Base-by-base conservation (phyloP, 2,113 vertebrate genomes). In the Canis aureus region DNA sequence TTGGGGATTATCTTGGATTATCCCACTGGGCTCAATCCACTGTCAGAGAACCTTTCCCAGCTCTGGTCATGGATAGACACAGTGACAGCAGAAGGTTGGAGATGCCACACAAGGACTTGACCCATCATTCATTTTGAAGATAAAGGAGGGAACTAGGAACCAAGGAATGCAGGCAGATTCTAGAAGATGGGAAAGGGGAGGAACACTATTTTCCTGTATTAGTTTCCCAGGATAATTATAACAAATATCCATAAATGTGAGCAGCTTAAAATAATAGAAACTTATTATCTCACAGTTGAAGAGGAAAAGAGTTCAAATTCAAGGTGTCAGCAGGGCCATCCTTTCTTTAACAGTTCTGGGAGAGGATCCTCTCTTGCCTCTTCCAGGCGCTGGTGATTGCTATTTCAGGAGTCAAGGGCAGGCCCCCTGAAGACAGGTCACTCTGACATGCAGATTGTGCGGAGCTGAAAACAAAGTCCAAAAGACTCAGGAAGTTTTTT, bases 91-190 rank as follows among this genome's bases (percentile, higher is more conserved):
- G 23, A 73, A 32, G 3, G 29, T 22, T 38, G 25, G 74, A 86
- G 38, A 10, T 0, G 8, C 5, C 8, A 4, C 0, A 1, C 5
- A 23, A 82, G 32, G 29, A 10, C 1, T 17, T 12, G 1, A 0
- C 2, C 11, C 32, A 17, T 27, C 22, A 12, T 2, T 19, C 17
- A 27, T 32, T 53, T 9, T 12, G 25, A 79, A 60, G 66, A 5
- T 12, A 43, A 10, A 23, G 9, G 3, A 82, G 5, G 43, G 8
- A 10, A 80, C 8, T 19, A 5, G 49, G 9, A 55, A 22, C 29
- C 29, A 17, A 35, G 53, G n/a, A 4, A 38, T 3, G 49, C 51
- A 29, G 5, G 3, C 32, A 10, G 23, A 22, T 17, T 60, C 35
- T 43, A 5, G 51, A 32, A 43, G 8, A 43, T 62, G 19, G 60